Percentiles rank a stretch among this genome's conserved stretches.
phyloP scores from a whole-genome alignment of 2,888 invertebrate species.

The Meganola albula region DNA sequence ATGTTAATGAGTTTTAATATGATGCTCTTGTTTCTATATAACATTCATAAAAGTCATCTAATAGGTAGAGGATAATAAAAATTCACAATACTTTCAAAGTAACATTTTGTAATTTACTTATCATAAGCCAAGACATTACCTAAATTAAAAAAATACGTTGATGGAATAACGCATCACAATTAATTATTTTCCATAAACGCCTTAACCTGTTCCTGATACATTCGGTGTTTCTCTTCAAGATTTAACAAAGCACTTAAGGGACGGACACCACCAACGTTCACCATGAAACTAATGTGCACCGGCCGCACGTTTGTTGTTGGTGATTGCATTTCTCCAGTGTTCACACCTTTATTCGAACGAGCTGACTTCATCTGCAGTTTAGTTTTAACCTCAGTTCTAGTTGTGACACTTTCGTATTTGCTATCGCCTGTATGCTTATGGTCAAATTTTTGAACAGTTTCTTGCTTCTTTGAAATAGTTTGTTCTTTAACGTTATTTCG shows the following conservation, averaged over 20 bases:
- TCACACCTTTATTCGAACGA: slow-evolving; percentile 36
- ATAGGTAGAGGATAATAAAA: no score
- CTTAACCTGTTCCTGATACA: slow-evolving; percentile 65
- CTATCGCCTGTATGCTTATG: slow-evolving; percentile 16
- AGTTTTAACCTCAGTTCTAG: slow-evolving; percentile 7
- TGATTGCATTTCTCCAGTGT: slow-evolving; percentile 29
- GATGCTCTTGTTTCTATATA: no score
- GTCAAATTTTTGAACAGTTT: slow-evolving; percentile 11
- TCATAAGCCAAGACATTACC: no score
- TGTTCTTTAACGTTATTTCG: slow-evolving; percentile 18
- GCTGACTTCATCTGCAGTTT: slow-evolving; percentile 35
- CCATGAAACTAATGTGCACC: slow-evolving; percentile 59
- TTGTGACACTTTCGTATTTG: slow-evolving; percentile 11
- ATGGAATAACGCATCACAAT: no score
- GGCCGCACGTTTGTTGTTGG: slow-evolving; percentile 33
- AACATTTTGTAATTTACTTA: no score
- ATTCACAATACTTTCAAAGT: no score
- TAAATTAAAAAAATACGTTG: no score
- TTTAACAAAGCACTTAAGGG: slow-evolving; percentile 50
- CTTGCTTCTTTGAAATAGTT: slow-evolving; percentile 11
- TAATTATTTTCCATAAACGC: slow-evolving; percentile 40
- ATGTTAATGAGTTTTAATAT: no score
- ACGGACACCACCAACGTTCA: slow-evolving; percentile 51
- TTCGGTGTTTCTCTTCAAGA: slow-evolving; percentile 64
- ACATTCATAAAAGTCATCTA: no score